A percentile compares a stretch with the other conserved stretches of the same genome.
These are phyloP conservation scores for Trichonephila clavata DNA, from an alignment of 1,140 invertebrate genomes.

Conservation along the genomic window DNA sequence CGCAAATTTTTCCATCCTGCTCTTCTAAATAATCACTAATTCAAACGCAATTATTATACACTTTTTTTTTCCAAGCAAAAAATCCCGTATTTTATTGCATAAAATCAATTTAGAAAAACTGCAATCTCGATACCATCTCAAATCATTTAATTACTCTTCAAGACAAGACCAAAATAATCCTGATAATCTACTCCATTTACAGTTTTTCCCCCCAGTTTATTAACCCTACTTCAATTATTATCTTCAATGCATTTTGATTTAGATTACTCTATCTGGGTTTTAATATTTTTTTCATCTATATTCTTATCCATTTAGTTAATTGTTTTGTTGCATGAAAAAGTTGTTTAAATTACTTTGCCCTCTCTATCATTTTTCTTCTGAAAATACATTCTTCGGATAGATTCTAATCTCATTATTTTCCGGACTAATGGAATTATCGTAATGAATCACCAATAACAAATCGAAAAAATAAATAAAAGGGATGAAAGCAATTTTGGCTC, in stretches of 20 bases:
- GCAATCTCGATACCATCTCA: not conserved
- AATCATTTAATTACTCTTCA: not conserved
- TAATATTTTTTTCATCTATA: not conserved
- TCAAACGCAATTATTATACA: too few relatives aligned
- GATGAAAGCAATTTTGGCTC: not conserved
- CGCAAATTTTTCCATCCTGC: too few relatives aligned
- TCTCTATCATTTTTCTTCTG: not conserved
- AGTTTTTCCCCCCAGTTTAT: not conserved
- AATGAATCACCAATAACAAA: slow-evolving; percentile 5
- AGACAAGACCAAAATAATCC: not conserved
- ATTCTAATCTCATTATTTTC: not conserved
- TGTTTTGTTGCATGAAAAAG: not conserved
- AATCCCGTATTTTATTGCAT: too few relatives aligned
- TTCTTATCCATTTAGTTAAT: not conserved
- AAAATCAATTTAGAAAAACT: too few relatives aligned
- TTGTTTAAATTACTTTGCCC: not conserved
- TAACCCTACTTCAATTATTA: not conserved
- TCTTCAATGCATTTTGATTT: not conserved
- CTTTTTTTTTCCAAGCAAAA: too few relatives aligned
- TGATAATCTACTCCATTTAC: not conserved
- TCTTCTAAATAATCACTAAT: too few relatives aligned
- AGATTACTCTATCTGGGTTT: not conserved
- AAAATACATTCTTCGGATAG: not conserved
- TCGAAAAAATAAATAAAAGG: not conserved
- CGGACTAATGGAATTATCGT: not conserved